phyloP scores from a whole-genome alignment of 2,888 invertebrate species.

The Cremastinae sp. region DNA sequence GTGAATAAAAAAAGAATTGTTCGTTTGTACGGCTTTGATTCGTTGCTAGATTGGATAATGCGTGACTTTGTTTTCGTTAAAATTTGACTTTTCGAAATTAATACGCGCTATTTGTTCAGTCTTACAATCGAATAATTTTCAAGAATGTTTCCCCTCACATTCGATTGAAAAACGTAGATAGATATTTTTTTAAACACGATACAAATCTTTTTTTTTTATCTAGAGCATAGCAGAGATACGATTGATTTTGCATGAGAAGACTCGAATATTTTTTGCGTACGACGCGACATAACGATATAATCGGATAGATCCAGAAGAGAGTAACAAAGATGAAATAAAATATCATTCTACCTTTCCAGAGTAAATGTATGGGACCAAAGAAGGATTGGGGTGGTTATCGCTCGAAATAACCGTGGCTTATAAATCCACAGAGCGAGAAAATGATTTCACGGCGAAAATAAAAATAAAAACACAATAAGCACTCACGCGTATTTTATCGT shows the following conservation, averaged over 20 bases:
- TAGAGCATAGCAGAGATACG: too few relatives aligned
- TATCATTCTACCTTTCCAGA: conserved; percentile 26
- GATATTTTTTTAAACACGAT: too few relatives aligned
- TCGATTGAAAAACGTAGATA: background rate
- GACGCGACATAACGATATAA: conserved; percentile 6
- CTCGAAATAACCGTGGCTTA: background rate
- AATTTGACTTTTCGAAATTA: too few relatives aligned
- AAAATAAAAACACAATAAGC: background rate
- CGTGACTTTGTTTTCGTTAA: too few relatives aligned
- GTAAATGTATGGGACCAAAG: conserved; percentile 56
- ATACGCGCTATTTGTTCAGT: too few relatives aligned
- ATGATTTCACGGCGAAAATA: conserved; percentile 4
- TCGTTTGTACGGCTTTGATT: too few relatives aligned
- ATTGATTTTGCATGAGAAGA: conserved; percentile 6
- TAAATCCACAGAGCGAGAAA: background rate
- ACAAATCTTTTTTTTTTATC: too few relatives aligned
- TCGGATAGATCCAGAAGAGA: conserved; percentile 29
- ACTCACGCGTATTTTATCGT: too few relatives aligned
- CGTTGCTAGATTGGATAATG: too few relatives aligned
- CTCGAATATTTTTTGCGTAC: background rate
- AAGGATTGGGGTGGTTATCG: conserved; percentile 18
- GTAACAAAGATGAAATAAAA: background rate
- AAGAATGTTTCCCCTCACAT: background rate
- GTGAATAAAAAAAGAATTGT: too few relatives aligned
- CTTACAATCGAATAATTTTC: background rate